phyloP scores from a whole-genome alignment of 2,888 invertebrate species.

The Endotricha flammealis region DNA sequence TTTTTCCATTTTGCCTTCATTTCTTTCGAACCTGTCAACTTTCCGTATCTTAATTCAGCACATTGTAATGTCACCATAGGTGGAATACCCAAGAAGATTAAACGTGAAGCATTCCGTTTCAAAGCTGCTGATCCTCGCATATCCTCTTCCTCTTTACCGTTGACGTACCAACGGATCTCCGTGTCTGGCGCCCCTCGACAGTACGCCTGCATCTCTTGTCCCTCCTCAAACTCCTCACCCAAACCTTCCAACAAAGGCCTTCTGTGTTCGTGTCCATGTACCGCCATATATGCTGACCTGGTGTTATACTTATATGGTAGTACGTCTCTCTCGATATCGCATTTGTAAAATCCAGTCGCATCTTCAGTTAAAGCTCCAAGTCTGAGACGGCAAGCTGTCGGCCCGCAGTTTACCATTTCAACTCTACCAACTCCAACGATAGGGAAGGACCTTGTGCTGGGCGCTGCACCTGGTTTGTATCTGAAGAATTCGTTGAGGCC shows the following conservation, averaged over 20 bases:
- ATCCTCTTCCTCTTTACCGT: slow-evolving; percentile 47
- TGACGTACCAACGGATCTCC: slow-evolving; percentile 63
- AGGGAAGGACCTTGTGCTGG: slow-evolving; percentile 56
- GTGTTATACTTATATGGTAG: slow-evolving; percentile 59
- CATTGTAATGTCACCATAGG: slow-evolving; percentile 70
- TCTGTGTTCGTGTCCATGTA: slow-evolving; percentile 46
- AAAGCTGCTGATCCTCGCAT: slow-evolving; percentile 43
- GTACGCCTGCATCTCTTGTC: slow-evolving; percentile 54
- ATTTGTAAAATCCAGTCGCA: slow-evolving; percentile 60
- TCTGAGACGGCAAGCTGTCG: slow-evolving; percentile 49
- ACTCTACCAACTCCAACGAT: slow-evolving; percentile 55
- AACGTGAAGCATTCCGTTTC: slow-evolving; percentile 39
- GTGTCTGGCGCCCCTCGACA: slow-evolving; percentile 53
- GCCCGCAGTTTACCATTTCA: slow-evolving; percentile 56
- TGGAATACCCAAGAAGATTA: slow-evolving; percentile 59
- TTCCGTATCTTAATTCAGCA: slow-evolving; percentile 71
- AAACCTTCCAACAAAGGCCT: slow-evolving; percentile 57
- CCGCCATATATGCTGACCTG: slow-evolving; percentile 53
- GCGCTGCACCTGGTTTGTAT: slow-evolving; percentile 55
- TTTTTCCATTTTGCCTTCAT: slow-evolving; percentile 49
- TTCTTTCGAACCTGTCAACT: slow-evolving; percentile 53
- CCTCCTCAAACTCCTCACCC: slow-evolving; percentile 47
- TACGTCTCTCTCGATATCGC: slow-evolving; percentile 59
- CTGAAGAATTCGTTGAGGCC: slow-evolving; percentile 64
- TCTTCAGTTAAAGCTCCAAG: slow-evolving; percentile 56